phyloP scores from a whole-genome alignment of 2,888 invertebrate species.

The Ptychoptera albimana region DNA sequence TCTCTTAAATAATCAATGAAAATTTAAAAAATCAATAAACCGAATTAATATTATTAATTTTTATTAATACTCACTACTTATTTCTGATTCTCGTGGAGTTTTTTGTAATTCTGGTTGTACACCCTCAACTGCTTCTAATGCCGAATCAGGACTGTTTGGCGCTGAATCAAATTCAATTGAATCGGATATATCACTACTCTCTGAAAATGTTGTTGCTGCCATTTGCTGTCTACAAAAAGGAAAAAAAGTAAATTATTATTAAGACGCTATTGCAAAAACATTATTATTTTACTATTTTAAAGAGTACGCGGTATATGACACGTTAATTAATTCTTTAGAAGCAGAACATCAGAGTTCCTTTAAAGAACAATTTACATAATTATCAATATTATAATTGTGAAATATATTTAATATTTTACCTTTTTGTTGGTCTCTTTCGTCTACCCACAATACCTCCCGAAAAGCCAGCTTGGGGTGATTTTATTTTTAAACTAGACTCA shows the following conservation, averaged over 20 bases:
- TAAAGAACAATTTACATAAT: too few relatives aligned
- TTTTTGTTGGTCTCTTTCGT: conserved; percentile 11
- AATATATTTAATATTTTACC: conserved; percentile 7
- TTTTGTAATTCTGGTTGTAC: conserved; percentile 38
- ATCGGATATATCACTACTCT: conserved; percentile 14
- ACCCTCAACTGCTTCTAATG: conserved; percentile 30
- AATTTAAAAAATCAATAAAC: not conserved
- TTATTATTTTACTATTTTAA: not conserved
- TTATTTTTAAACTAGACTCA: conserved; percentile 9
- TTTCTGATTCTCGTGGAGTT: conserved; percentile 35
- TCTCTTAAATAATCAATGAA: conserved; percentile 8
- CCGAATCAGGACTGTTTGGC: conserved; percentile 18
- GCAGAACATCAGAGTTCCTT: too few relatives aligned
- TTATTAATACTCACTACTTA: conserved; percentile 25
- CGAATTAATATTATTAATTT: not conserved
- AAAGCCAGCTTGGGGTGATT: conserved; percentile 15
- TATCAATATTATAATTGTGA: too few relatives aligned
- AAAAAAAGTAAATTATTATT: not conserved
- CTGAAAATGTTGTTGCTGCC: conserved; percentile 8
- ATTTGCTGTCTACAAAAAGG: conserved; percentile 6
- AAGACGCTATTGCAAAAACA: not conserved
- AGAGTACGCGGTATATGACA: too few relatives aligned
- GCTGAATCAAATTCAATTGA: conserved; percentile 17
- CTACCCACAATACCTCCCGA: conserved; percentile 11
- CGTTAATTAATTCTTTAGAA: too few relatives aligned